Conservation (phyloP, 2,797 vertebrate genomes). For the Presbytis comata region DNA sequence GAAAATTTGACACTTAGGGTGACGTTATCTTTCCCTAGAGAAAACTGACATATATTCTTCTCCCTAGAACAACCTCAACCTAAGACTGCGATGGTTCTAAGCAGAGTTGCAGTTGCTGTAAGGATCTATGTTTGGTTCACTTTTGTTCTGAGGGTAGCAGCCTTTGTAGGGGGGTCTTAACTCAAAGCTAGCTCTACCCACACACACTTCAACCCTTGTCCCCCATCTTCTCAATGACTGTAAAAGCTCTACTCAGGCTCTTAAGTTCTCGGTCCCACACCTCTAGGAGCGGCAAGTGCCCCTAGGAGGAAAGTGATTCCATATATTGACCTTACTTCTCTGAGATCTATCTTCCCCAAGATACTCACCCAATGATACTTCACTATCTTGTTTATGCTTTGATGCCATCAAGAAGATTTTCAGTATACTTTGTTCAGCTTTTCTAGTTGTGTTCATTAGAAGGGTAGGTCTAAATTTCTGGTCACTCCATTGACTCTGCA, state of each 20-base stretch:
- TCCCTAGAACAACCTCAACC: not conserved
- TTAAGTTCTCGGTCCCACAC: not conserved
- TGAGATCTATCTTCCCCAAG: not conserved
- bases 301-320: not conserved
- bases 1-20: not conserved
- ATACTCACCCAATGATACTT: not conserved
- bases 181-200: not conserved
- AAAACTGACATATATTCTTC: not conserved
- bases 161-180: not conserved
- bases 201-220: not conserved
- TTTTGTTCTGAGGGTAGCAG: not conserved
- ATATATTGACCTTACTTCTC: too few relatives aligned
- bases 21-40: not conserved
- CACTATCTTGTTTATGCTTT: not conserved
- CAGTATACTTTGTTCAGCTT: not conserved
- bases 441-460: not conserved
- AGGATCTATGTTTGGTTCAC: not conserved
- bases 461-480: not conserved
- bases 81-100: not conserved
- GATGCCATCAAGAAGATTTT: not conserved
- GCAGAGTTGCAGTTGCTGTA: not conserved
- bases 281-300: not conserved
- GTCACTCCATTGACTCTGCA: not conserved
- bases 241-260: not conserved
- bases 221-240: not conserved